Conservation (phyloP, 2,888 invertebrate species). For the Oegoconia quadripuncta region DNA sequence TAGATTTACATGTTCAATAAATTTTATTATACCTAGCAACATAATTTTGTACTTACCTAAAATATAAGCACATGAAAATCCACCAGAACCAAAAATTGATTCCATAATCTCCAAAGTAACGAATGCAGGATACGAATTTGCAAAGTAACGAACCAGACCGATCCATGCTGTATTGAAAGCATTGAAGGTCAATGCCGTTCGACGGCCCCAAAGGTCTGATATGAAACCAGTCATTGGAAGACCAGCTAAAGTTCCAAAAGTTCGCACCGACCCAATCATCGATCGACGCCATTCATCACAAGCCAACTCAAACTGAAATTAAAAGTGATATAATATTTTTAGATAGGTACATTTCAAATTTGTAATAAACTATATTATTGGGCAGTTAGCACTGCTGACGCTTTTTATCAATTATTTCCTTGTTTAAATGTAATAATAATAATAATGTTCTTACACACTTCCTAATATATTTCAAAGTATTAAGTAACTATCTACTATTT, state of each 20-base stretch:
- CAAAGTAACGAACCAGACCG: slow-evolving; percentile 79
- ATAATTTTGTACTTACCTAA: slow-evolving; percentile 64
- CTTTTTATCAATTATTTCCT: no score
- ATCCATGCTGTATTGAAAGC: slow-evolving; percentile 79
- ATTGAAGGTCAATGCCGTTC: slow-evolving; percentile 75
- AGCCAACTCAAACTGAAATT: slow-evolving; percentile 64
- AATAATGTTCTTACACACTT: background rate
- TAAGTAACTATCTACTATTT: no score
- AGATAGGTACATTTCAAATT: background rate
- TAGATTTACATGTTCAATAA: no score
- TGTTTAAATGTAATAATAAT: no score
- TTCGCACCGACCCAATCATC: slow-evolving; percentile 84
- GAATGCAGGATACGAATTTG: slow-evolving; percentile 82
- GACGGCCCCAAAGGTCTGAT: slow-evolving; percentile 85
- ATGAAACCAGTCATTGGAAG: slow-evolving; percentile 83
- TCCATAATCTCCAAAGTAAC: slow-evolving; percentile 83
- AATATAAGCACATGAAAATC: slow-evolving; percentile 84
- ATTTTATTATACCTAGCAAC: background rate
- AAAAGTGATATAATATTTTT: background rate
- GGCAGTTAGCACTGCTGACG: no score
- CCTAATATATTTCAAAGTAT: no score
- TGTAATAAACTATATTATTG: no score
- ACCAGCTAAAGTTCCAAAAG: slow-evolving; percentile 82
- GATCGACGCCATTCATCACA: slow-evolving; percentile 85
- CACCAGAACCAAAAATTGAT: slow-evolving; percentile 81